Evolutionary conservation across 2,797 vertebrate genomes (phyloP).

Genomic region (Euphonia xanthogaster): DNA sequence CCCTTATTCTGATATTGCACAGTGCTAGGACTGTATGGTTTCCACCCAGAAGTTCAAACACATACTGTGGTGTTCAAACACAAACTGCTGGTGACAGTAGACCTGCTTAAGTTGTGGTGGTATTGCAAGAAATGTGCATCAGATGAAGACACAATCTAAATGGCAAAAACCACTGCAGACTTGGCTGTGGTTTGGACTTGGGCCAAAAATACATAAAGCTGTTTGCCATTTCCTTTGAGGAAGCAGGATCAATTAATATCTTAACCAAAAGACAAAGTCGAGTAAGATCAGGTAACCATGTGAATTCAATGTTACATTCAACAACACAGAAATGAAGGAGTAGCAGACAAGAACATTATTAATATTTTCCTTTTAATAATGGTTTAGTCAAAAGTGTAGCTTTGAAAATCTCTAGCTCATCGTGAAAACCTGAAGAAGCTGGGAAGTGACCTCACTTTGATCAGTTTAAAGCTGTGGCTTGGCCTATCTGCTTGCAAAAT

Average conservation of each 20-base stretch:
- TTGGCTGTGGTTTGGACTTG: neutral
- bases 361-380: constrained; percentile 77
- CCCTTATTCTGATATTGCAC: constrained; percentile 12
- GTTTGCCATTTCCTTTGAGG: neutral
- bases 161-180: neutral
- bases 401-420: constrained; percentile 73
- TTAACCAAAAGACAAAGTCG: neutral
- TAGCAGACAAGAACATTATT: constrained; percentile 65
- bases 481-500: constrained; percentile 36
- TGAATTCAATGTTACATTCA: constrained; percentile 12
- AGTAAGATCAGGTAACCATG: constrained; percentile 2
- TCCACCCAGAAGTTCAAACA: neutral
- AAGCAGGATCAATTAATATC: neutral
- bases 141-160: neutral
- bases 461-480: constrained; percentile 32
- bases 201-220: neutral
- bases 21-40: constrained; percentile 13
- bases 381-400: constrained; percentile 72
- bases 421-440: constrained; percentile 68
- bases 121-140: neutral
- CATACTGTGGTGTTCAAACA: neutral
- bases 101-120: neutral
- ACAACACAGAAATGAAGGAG: constrained; percentile 54
- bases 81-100: neutral
- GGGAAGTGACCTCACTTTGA: constrained; percentile 43